phyloP scores from a whole-genome alignment of 2,113 vertebrate genomes.

The Varanus salvator region DNA sequence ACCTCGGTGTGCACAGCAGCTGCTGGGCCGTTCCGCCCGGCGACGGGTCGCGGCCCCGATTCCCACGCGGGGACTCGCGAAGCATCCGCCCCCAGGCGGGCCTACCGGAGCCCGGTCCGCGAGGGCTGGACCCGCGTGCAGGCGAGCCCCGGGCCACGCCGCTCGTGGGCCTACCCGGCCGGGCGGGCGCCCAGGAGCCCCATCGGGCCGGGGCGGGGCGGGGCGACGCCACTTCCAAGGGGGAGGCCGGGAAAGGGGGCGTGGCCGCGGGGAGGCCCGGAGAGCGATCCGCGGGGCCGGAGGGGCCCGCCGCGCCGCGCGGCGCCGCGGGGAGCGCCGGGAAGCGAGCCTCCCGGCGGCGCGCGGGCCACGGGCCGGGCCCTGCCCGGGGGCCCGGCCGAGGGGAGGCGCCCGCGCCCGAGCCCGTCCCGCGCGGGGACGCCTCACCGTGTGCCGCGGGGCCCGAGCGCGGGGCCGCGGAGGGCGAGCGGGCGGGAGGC shows the following conservation, averaged over 20 bases:
- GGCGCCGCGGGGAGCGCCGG: neutral
- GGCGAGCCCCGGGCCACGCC: neutral
- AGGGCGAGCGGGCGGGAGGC: neutral
- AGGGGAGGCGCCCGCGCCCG: too few species aligned
- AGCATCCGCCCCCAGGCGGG: too few species aligned
- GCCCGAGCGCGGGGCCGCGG: constrained; percentile 43
- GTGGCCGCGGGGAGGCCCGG: neutral
- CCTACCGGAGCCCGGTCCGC: too few species aligned
- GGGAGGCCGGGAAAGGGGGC: neutral
- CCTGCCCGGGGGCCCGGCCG: neutral
- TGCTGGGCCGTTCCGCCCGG: neutral
- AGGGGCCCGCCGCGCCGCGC: neutral
- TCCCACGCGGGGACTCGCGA: too few species aligned
- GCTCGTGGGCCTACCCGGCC: neutral
- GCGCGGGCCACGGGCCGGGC: neutral
- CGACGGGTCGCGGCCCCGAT: too few species aligned
- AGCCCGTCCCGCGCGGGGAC: neutral
- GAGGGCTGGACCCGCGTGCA: neutral
- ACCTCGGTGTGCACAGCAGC: neutral
- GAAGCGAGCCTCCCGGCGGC: constrained; percentile 17
- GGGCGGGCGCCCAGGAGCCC: too few species aligned
- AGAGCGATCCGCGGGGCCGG: neutral
- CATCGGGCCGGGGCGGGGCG: too few species aligned
- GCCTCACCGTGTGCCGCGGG: constrained; percentile 4
- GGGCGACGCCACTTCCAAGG: neutral